Base-by-base conservation (phyloP, 2,113 vertebrate genomes). In the Chinchilla lanigera region DNA sequence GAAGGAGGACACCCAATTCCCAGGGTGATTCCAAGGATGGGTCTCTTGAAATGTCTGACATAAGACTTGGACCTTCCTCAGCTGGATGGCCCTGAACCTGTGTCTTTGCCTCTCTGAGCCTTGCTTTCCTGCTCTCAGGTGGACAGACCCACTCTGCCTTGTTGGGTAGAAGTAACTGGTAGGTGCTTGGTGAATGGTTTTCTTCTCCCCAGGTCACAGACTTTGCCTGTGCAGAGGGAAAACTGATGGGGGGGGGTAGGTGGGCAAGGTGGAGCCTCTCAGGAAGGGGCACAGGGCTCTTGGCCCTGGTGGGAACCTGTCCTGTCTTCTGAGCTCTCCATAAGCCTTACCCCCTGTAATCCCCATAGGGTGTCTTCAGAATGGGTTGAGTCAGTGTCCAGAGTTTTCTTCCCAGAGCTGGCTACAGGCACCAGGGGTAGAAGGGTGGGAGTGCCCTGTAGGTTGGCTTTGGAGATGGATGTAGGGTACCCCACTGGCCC, bases 301-400 rank as follows among this genome's bases (percentile, higher is more conserved):
- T 8, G 12, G 69, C 71, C 65, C 50, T 60, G 54, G 69, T 0
- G 0, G 44, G 12, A 2, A 7, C 50, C 12, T 22, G 14, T 61
- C 73, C 80, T 19, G n/a, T 17, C 22, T 33, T 35, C 38, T 0
- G 0, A 0, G 0, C 41, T 52, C 17, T 86, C 60, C 0, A 13
- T 2, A 17, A 82, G 35, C 19, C 17, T 77, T 28, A 14, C 10
- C 3, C 7, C 41, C 12, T 20, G 7, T 7, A n/a, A 65, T 8
- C n/a, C n/a, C 0, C 0, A 1, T 0, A 0, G 50, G 0, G 2
- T 3, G 3, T 65, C 71, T 38, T 38, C 73, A 84, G 56, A 33
- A 26, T 10, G 58, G 89, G 47, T 14, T 0, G 1, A 86, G 13
- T 41, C 7, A 26, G 44, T 12, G 28, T 10, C 71, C 17, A 71